Percentiles rank a stretch among this genome's conserved stretches.
Conservation (phyloP, 2,888 invertebrate genomes). For the Troides oblongomaculatus region DNA sequence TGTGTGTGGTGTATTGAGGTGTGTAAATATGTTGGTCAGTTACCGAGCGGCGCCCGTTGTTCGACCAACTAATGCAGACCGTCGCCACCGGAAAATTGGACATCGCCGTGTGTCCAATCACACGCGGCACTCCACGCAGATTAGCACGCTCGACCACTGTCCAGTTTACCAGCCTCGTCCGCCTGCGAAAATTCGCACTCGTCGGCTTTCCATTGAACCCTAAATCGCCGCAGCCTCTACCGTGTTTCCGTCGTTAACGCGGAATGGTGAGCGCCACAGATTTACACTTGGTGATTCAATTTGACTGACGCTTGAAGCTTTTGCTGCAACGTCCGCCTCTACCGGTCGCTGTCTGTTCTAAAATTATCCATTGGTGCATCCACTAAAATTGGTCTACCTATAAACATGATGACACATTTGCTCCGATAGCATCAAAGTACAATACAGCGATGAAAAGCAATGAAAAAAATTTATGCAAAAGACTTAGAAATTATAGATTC, state of each 20-base stretch:
- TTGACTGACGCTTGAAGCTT: conserved; percentile 49
- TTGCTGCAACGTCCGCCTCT: conserved; percentile 60
- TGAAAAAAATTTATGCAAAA: neutral
- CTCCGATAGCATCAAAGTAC: neutral
- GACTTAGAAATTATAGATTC: too few relatives aligned
- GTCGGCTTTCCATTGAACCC: conserved; percentile 62
- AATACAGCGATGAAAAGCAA: neutral
- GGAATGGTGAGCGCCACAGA: conserved; percentile 55
- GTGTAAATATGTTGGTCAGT: conserved; percentile 55
- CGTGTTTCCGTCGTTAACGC: conserved; percentile 46
- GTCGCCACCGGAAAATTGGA: conserved; percentile 76
- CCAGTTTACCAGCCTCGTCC: conserved; percentile 50
- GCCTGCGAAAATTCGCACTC: conserved; percentile 59
- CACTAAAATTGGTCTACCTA: conserved; percentile 46
- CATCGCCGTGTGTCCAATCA: conserved; percentile 75
- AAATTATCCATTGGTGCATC: conserved; percentile 60
- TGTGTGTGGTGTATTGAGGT: conserved; percentile 35
- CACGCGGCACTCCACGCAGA: conserved; percentile 77
- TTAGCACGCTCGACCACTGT: conserved; percentile 71
- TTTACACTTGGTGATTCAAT: conserved; percentile 48
- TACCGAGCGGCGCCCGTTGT: conserved; percentile 61
- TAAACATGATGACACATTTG: neutral
- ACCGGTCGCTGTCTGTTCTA: conserved; percentile 58
- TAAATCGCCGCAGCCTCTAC: conserved; percentile 41
- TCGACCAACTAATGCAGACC: conserved; percentile 63